Base-by-base conservation (phyloP, 2,797 vertebrate genomes). In the Paguma larvata region DNA sequence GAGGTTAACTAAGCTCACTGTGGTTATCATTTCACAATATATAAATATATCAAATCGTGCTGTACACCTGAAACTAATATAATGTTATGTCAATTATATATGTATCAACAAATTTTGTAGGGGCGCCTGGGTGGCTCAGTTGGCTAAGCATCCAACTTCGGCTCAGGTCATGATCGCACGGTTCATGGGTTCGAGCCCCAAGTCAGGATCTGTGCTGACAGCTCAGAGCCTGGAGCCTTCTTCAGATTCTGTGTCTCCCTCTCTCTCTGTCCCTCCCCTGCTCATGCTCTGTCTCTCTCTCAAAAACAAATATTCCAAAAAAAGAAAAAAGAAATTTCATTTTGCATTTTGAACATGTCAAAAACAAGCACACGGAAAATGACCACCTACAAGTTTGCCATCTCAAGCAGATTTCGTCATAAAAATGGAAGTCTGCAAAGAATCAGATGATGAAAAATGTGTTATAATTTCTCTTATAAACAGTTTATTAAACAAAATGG, bases 361-460 rank as follows among this genome's bases (percentile, higher is more conserved):
- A 90, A 97, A 90, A 51, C 10, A 91, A 68, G 41, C 34, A 6
- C 0, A 63, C 0, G 93, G 77, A 96, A 73, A 87, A 38, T 53
- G 91, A 23, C 46, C 67, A 92, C 82, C 68, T 85, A 62, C 56
- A 92, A 38, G 12, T 34, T 62, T 4, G 30, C 87, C n/a, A 85
- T 51, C 44, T 4, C 2, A 38, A 38, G 3, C 30, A 25, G 85
- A 93, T 59, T 86, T 85, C 91, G 41, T 59, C 73, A 53, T 25
- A 53, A 59, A 97, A 97, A 83, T 48, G 65, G n/a, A 97, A 91
- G 77, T 46, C 96, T 95, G 85, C 67, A 96, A 98, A 89, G n/a
- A 93, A 96, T 90, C 65, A 38, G 91, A 89, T 63, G 85, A 77
- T 77, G 89, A 65, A 32, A 89, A 96, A 95, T 94, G 65, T 87